A percentile compares a stretch with the other conserved stretches of the same genome.
These are phyloP conservation scores for Cephus sareptanus DNA, from an alignment of 2,888 invertebrate species.

Conservation along the genomic window DNA sequence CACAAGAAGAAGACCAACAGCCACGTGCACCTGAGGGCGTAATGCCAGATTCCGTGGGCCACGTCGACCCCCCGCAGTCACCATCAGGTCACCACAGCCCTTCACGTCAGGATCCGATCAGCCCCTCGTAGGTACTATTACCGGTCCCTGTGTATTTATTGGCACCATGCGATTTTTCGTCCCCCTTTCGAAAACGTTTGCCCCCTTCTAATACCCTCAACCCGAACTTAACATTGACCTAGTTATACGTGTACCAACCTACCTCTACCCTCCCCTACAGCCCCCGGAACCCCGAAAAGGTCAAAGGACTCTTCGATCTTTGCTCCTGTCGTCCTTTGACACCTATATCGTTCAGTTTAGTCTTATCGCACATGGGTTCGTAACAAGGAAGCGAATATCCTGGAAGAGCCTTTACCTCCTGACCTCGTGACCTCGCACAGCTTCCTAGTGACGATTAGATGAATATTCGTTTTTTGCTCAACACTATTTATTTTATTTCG, in stretches of 20 bases:
- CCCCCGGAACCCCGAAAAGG: neutral
- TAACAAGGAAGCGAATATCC: neutral
- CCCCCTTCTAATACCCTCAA: neutral
- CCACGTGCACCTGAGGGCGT: slow-evolving; percentile 54
- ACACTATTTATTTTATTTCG: slow-evolving; percentile 44
- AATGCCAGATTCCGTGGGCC: slow-evolving; percentile 22
- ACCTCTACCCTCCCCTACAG: neutral
- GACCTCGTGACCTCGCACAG: neutral
- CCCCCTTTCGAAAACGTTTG: slow-evolving; percentile 1
- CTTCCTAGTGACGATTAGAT: slow-evolving; percentile 4
- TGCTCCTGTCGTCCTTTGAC: neutral
- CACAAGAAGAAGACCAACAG: slow-evolving; percentile 74
- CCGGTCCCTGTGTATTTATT: slow-evolving; percentile 19
- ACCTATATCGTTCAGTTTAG: neutral
- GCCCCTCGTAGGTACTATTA: neutral
- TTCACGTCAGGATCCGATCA: neutral
- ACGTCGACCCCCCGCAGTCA: slow-evolving; percentile 1
- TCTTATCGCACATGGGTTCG: neutral
- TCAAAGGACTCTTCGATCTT: neutral
- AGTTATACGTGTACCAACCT: neutral
- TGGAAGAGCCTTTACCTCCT: neutral
- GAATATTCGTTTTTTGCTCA: slow-evolving; percentile 45
- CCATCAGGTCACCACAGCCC: neutral
- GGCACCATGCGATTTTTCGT: neutral
- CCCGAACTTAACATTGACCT: neutral